Base-by-base conservation (phyloP, 2,113 vertebrate genomes). In the Nannospalax galili region DNA sequence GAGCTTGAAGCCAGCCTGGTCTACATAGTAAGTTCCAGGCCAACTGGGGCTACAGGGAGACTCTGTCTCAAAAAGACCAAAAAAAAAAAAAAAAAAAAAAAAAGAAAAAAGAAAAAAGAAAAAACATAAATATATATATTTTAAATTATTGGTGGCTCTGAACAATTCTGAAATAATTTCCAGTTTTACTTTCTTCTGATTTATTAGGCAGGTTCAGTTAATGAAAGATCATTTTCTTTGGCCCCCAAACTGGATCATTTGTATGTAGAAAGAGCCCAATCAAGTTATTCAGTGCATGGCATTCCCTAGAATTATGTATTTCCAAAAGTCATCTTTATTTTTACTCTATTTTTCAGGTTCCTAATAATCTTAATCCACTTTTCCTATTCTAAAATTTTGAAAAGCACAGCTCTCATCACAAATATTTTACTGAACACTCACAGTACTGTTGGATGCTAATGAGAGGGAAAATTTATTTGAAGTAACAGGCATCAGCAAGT, bases 121-220 rank as follows among this genome's bases (percentile, higher is more conserved):
- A n/a, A n/a, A n/a, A n/a, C n/a, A n/a, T n/a, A n/a, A n/a, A n/a
- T n/a, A n/a, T n/a, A 58, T 58, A 58, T 11, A 11, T 86, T 86
- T 48, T 52, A 91, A 95, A 84, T 52, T 85, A 42, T 15, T 42
- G 1, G 35, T 40, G 90, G 30, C 12, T 79, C 22, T 88, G 60
- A 92, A 84, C 15, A 88, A 93, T 58, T 94, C 15, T 82, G 16
- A 96, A 95, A 85, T 48, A 88, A 85, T 84, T 91, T 93, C n/a
- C n/a, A 92, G 28, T 94, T 79, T 28, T 67, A 90, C n/a, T 82
- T 62, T 90, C 64, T 84, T 42, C 0, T 82, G 56, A 64, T n/a
- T 77, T 90, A 9, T 40, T 73, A 88, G 26, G 56, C 37, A 93
- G 40, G 6, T 16, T 93, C 32, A n/a, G 40, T 78, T 94, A 93